Percentiles rank a stretch among this genome's conserved stretches.
These are phyloP conservation scores for Fistularia tabacaria DNA, from an alignment of 2,797 vertebrate species.

Conservation along the genomic window DNA sequence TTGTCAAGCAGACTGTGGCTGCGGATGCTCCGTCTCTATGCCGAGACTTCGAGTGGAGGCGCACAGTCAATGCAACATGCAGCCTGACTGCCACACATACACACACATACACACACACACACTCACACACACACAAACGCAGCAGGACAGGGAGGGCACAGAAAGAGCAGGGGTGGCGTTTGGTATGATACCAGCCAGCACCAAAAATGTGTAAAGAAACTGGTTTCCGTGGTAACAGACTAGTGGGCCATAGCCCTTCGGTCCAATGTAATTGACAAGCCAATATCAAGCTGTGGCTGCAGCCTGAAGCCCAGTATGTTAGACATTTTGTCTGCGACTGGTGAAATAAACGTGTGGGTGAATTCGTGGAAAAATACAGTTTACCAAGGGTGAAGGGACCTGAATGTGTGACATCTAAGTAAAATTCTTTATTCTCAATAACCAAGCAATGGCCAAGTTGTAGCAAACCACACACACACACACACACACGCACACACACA, in stretches of 20 bases:
- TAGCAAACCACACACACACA: too few species aligned
- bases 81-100: conserved; percentile 25
- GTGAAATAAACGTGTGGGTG: neutral
- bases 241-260: conserved; percentile 43
- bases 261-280: conserved; percentile 55
- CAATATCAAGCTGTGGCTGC: conserved; percentile 32
- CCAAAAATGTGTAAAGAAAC: conserved; percentile 69
- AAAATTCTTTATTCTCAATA: too few species aligned
- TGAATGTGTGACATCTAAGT: too few species aligned
- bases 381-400: too few species aligned
- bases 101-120: conserved; percentile 6
- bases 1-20: conserved; percentile 27
- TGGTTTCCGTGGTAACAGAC: conserved; percentile 85
- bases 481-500: too few species aligned
- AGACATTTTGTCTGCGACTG: conserved; percentile 10
- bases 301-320: neutral
- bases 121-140: conserved; percentile 10
- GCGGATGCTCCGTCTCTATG: conserved; percentile 40
- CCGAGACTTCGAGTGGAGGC: conserved; percentile 52
- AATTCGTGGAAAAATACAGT: too few species aligned
- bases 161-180: conserved; percentile 49
- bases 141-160: conserved; percentile 41
- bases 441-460: too few species aligned
- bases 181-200: conserved; percentile 52
- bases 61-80: conserved; percentile 40